phyloP scores from a whole-genome alignment of 37 sponge, comb jelly and placozoan genomes.

The Aplysina aerophoba region DNA sequence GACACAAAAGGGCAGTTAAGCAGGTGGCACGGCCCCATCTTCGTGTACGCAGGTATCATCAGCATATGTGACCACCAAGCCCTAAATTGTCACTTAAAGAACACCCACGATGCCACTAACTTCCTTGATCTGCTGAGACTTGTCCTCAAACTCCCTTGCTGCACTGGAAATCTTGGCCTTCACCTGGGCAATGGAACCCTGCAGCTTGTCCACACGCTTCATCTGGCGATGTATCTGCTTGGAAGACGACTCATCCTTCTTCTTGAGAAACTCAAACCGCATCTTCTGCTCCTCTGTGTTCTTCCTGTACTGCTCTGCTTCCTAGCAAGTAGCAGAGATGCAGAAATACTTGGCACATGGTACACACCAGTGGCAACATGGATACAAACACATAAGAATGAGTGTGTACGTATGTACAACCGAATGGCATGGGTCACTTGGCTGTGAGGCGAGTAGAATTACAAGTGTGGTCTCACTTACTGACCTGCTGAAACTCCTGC shows the following conservation, averaged over 20 bases:
- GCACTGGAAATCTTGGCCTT: conserved; percentile 79
- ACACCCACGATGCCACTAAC: too few relatives aligned
- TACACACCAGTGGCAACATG: background rate
- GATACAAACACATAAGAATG: background rate
- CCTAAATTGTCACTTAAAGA: too few relatives aligned
- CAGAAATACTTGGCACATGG: background rate
- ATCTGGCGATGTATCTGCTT: conserved; percentile 87
- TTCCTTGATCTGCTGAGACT: conserved; percentile 54
- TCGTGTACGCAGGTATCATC: too few relatives aligned
- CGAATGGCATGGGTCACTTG: background rate
- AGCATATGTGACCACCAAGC: too few relatives aligned
- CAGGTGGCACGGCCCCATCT: too few relatives aligned
- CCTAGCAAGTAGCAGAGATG: conserved; percentile 32
- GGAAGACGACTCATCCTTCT: conserved; percentile 85
- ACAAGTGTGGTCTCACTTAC: background rate
- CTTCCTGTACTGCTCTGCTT: conserved; percentile 86
- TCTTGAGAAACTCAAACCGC: conserved; percentile 89
- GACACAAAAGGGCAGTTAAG: too few relatives aligned
- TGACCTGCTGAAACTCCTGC: conserved; percentile 85
- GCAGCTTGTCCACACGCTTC: conserved; percentile 87
- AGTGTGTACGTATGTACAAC: background rate
- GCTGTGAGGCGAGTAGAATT: background rate
- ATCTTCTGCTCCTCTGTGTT: conserved; percentile 90
- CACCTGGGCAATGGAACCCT: conserved; percentile 67
- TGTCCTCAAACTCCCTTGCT: conserved; percentile 79